phyloP scores from a whole-genome alignment of 2,888 invertebrate species.

The Harpalus rubripes region DNA sequence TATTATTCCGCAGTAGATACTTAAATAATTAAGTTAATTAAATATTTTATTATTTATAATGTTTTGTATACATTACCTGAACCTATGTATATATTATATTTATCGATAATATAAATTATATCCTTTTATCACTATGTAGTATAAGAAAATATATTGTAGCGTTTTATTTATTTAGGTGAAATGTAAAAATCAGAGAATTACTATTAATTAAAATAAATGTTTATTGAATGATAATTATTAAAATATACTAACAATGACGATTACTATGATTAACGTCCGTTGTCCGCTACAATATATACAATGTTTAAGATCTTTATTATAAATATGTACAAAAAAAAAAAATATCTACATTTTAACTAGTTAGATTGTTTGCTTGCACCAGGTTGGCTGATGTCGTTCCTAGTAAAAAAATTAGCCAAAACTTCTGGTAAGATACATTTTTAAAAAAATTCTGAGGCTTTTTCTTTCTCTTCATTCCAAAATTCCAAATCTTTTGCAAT shows the following conservation, averaged over 20 bases:
- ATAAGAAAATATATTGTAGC: too few relatives aligned
- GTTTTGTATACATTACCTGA: background rate
- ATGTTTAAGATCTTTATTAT: background rate
- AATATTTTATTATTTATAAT: background rate
- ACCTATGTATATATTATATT: background rate
- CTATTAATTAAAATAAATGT: too few relatives aligned
- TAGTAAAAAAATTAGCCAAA: background rate
- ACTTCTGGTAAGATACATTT: slow-evolving; percentile 18
- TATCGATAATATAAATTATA: background rate
- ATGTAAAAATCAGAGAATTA: too few relatives aligned
- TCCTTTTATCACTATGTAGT: too few relatives aligned
- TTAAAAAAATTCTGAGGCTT: background rate
- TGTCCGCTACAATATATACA: too few relatives aligned
- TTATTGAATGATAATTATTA: too few relatives aligned
- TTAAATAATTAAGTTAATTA: background rate
- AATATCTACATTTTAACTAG: background rate
- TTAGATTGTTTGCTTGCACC: background rate
- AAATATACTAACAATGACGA: too few relatives aligned
- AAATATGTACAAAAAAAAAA: background rate
- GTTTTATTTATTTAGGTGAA: too few relatives aligned
- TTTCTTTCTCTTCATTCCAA: slow-evolving; percentile 21
- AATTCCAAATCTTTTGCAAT: background rate
- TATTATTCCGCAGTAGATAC: background rate
- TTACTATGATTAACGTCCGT: too few relatives aligned
- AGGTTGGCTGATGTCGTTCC: background rate